Conservation (phyloP, 2,113 vertebrate genomes). For the Aphelocoma coerulescens region DNA sequence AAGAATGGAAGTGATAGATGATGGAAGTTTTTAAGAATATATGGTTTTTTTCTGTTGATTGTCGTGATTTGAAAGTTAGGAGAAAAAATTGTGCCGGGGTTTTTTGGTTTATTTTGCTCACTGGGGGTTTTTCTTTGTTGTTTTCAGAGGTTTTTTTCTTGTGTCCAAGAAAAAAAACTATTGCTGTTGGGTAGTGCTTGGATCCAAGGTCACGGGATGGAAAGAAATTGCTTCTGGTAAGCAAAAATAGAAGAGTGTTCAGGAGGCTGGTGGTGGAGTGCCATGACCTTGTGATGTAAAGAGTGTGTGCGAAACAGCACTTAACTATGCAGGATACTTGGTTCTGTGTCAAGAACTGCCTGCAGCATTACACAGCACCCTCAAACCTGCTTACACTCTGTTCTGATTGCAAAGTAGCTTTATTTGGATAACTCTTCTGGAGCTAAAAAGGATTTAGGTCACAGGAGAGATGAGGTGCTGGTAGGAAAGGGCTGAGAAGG, state of each 20-base stretch:
- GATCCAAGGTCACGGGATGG: neutral
- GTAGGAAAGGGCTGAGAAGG: neutral
- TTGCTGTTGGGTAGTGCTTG: neutral
- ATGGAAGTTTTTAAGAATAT: neutral
- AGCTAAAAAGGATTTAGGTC: slow-evolving; percentile 55
- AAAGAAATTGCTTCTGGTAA: neutral
- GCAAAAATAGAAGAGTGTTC: neutral
- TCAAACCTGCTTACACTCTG: neutral
- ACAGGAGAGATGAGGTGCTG: neutral
- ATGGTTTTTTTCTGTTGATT: neutral
- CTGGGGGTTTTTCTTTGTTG: neutral
- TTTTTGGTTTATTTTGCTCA: neutral
- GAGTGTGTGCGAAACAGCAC: neutral
- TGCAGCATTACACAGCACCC: slow-evolving; percentile 8
- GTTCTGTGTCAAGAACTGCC: slow-evolving; percentile 6
- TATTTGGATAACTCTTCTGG: slow-evolving; percentile 19
- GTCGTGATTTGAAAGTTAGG: neutral
- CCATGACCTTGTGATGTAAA: neutral
- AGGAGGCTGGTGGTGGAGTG: neutral
- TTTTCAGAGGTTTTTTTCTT: neutral
- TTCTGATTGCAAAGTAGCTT: slow-evolving; percentile 31
- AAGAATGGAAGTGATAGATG: neutral
- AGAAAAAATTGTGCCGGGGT: neutral
- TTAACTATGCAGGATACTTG: neutral
- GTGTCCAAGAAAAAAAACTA: no score